Evolutionary conservation across 2,797 vertebrate species (phyloP).

Genomic region (Eupleurogrammus muticus): DNA sequence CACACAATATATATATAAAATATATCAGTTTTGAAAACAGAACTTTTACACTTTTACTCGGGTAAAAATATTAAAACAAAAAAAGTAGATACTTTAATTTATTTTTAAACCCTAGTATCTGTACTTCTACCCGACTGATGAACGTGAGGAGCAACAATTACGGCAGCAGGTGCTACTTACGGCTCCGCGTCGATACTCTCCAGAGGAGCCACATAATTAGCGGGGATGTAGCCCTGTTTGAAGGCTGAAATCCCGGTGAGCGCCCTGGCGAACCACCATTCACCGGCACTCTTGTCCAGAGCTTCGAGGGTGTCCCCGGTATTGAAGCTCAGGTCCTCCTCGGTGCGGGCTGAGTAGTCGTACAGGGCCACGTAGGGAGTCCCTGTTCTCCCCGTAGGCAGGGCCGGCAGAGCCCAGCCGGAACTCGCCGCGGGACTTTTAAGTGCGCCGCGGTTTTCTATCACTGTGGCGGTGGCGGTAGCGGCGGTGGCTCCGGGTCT

Average conservation of each 20-base stretch:
- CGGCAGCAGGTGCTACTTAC: too few species aligned
- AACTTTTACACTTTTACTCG: too few species aligned
- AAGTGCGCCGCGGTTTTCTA: not conserved
- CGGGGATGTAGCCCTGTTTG: conserved; percentile 90
- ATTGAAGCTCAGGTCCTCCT: conserved; percentile 90
- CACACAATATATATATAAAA: too few species aligned
- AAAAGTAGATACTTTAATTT: too few species aligned
- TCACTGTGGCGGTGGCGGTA: rapidly evolving
- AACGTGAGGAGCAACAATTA: too few species aligned
- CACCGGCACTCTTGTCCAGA: conserved; percentile 77
- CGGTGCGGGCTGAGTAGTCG: conserved; percentile 90
- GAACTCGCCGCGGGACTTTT: rapidly evolving
- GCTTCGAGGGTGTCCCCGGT: conserved; percentile 88
- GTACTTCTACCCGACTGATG: too few species aligned
- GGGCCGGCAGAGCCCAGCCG: conserved; percentile 3
- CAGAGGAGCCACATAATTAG: conserved; percentile 92
- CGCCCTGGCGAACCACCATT: conserved; percentile 91
- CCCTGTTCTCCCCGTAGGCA: conserved; percentile 5
- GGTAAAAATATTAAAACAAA: too few species aligned
- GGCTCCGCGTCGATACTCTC: conserved; percentile 90
- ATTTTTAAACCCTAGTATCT: too few species aligned
- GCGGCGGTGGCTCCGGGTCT: too few species aligned
- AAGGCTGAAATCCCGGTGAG: conserved; percentile 70
- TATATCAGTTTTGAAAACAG: too few species aligned
- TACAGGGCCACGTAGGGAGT: conserved; percentile 88